A percentile compares a stretch with the other conserved stretches of the same genome.
Conservation (phyloP, 1,140 invertebrate genomes). For the Acromyrmex charruanus region DNA sequence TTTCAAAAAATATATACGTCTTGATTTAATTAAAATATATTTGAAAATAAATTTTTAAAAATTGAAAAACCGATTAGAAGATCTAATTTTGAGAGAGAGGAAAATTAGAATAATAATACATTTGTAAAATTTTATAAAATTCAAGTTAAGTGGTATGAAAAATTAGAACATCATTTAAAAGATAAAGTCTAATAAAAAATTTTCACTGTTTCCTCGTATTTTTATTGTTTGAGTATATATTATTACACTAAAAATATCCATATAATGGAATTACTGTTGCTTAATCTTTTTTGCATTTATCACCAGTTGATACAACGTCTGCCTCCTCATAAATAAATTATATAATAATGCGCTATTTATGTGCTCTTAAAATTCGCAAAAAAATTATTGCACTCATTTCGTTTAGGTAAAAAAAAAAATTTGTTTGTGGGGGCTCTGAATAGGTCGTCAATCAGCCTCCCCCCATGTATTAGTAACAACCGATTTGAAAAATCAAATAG, state of each 20-base stretch:
- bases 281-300: slow-evolving; percentile 21
- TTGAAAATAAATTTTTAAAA: not conserved
- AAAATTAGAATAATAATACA: not conserved
- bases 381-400: no score
- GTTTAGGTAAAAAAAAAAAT: no score
- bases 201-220: not conserved
- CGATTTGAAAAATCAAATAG: no score
- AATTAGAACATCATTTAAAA: not conserved
- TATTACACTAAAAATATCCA: slow-evolving; percentile 3
- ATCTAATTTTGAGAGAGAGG: not conserved
- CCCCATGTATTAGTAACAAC: no score
- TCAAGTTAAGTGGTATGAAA: no score
- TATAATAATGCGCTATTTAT: no score
- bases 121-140: not conserved
- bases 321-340: no score
- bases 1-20: not conserved
- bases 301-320: not conserved
- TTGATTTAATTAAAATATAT: not conserved
- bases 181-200: not conserved
- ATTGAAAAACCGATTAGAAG: not conserved
- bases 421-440: no score
- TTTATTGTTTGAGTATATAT: not conserved
- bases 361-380: no score
- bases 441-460: no score
- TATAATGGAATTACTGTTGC: slow-evolving; percentile 13